Conservation (phyloP, 2,888 invertebrate species). For the Thecophora atra region DNA sequence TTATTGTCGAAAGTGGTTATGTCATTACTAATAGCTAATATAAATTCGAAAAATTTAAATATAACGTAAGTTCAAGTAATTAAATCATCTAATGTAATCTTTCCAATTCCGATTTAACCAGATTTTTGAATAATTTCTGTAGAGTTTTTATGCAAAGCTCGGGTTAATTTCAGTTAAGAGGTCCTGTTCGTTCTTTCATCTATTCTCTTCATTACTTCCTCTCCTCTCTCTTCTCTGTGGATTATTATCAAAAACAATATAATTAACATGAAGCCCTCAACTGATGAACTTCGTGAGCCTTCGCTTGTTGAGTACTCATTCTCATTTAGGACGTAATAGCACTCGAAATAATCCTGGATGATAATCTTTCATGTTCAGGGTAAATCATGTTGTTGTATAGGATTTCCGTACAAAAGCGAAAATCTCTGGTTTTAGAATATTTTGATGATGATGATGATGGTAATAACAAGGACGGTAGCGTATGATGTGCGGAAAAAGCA, state of each 20-base stretch:
- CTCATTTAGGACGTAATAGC: neutral
- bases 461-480: neutral
- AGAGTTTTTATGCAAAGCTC: no score
- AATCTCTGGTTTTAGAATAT: neutral
- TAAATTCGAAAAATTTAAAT: no score
- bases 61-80: no score
- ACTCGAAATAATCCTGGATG: slow-evolving; percentile 6
- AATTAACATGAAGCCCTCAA: neutral
- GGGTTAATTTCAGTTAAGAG: no score
- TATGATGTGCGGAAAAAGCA: slow-evolving; percentile 10
- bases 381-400: neutral
- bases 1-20: no score
- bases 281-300: slow-evolving; percentile 1
- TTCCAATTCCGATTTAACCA: no score
- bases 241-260: neutral
- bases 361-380: neutral
- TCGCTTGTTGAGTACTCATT: neutral
- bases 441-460: neutral
- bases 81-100: no score
- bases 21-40: no score
- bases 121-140: no score
- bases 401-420: neutral
- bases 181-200: no score
- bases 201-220: no score
- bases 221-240: no score